Conservation (phyloP, 35 echinoderm and acorn worm genomes). For the Holothuria glaberrima region DNA sequence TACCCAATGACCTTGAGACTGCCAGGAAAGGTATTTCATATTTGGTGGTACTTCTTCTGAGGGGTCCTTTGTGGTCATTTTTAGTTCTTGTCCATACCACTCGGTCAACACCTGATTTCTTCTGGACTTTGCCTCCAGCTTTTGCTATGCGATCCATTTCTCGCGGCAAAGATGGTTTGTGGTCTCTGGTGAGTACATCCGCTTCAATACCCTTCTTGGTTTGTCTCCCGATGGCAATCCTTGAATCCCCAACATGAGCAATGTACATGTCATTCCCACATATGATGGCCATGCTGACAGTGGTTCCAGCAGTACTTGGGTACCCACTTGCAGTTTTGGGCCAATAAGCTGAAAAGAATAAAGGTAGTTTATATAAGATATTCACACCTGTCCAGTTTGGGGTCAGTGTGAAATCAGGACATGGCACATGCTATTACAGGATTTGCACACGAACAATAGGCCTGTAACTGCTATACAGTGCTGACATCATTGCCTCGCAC, state of each 20-base stretch:
- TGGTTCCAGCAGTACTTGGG: constrained; percentile 93
- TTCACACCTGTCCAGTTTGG: not conserved
- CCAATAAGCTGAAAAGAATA: constrained; percentile 69
- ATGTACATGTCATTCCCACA: constrained; percentile 84
- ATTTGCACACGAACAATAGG: too few species aligned
- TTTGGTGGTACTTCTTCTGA: constrained; percentile 80
- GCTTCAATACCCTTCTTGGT: constrained; percentile 56
- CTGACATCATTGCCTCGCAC: too few species aligned
- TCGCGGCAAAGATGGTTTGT: constrained; percentile 75
- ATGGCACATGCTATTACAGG: too few species aligned
- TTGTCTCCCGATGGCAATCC: constrained; percentile 74
- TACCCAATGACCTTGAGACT: constrained; percentile 94
- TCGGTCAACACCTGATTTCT: constrained; percentile 85
- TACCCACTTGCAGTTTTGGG: constrained; percentile 77
- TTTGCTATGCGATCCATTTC: constrained; percentile 83
- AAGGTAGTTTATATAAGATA: not conserved
- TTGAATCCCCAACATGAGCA: constrained; percentile 94
- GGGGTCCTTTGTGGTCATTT: constrained; percentile 77
- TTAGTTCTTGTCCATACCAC: constrained; percentile 94
- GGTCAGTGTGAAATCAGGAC: too few species aligned
- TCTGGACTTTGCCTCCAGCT: constrained; percentile 75
- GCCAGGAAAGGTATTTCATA: constrained; percentile 94
- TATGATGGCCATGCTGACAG: constrained; percentile 88
- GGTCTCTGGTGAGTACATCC: constrained; percentile 77
- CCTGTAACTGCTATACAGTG: too few species aligned